Evolutionary conservation across 2,113 vertebrate species (phyloP).

Genomic region (Dolichallabes microphthalmus): DNA sequence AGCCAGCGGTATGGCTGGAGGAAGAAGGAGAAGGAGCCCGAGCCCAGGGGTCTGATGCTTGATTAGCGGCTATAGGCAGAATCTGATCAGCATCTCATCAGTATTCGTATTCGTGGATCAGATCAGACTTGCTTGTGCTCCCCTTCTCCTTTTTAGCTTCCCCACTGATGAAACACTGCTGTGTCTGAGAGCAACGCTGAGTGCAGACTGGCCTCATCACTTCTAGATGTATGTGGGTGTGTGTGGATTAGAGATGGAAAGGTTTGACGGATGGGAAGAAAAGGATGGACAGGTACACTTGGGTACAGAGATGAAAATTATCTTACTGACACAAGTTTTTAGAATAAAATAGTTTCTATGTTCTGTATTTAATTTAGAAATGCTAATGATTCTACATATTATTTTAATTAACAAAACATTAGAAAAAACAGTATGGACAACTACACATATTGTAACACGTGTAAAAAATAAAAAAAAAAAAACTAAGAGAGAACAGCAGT

Average conservation of each 20-base stretch:
- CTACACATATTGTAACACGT: background rate
- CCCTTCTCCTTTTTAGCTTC: conserved; percentile 8
- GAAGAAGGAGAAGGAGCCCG: background rate
- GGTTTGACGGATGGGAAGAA: background rate
- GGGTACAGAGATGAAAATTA: background rate
- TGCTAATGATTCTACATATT: background rate
- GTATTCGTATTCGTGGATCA: conserved; percentile 46
- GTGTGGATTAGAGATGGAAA: background rate
- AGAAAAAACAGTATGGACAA: background rate
- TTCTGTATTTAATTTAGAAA: no score
- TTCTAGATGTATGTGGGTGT: conserved; percentile 2
- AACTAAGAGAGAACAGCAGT: background rate
- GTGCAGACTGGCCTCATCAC: conserved; percentile 20
- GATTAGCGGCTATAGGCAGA: conserved; percentile 39
- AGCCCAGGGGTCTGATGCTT: conserved; percentile 31
- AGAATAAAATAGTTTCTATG: no score
- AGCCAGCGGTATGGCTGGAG: conserved; percentile 15
- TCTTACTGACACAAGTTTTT: no score
- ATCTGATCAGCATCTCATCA: conserved; percentile 49
- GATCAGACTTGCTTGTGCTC: conserved; percentile 31
- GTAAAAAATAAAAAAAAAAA: no score
- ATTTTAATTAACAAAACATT: background rate
- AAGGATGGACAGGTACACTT: background rate
- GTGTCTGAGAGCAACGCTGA: conserved; percentile 49
- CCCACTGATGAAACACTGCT: conserved; percentile 48